Evolutionary conservation across 2,797 vertebrate species (phyloP).

Genomic region (Pipistrellus pygmaeus): DNA sequence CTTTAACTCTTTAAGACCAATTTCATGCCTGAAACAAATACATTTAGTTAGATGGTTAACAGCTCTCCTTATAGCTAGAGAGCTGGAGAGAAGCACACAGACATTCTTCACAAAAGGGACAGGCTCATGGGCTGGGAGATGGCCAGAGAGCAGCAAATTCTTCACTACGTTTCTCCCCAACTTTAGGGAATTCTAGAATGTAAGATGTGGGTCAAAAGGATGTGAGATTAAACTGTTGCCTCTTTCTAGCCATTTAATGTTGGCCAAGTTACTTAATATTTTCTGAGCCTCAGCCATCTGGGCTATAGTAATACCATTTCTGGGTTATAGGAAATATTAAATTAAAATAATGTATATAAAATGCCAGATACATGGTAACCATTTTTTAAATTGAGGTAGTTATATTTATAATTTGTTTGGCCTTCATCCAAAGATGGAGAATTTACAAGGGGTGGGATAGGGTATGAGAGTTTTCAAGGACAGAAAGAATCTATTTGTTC

Average conservation of each 20-base stretch:
- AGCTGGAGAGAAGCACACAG: neutral
- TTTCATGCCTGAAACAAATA: neutral
- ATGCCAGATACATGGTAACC: slow-evolving; percentile 17
- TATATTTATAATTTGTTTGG: slow-evolving; percentile 55
- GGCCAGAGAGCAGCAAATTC: neutral
- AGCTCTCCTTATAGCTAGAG: neutral
- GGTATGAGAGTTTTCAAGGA: neutral
- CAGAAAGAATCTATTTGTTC: neutral
- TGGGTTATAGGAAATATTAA: slow-evolving; percentile 58
- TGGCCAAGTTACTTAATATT: slow-evolving; percentile 46
- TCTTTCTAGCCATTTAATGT: slow-evolving; percentile 50
- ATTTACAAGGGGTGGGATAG: neutral
- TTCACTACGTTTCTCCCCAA: neutral
- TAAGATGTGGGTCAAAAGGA: neutral
- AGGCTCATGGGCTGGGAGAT: neutral
- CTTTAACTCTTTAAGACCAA: slow-evolving; percentile 70
- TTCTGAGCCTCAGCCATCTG: slow-evolving; percentile 51
- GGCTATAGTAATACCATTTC: neutral
- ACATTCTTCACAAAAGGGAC: neutral
- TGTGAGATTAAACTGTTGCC: neutral
- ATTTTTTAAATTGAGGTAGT: slow-evolving; percentile 51
- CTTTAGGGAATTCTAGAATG: neutral
- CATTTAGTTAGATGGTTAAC: neutral
- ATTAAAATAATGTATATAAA: slow-evolving; percentile 66
- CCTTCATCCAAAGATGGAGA: slow-evolving; percentile 54